Evolutionary conservation across 2,888 invertebrate species (phyloP), one percentile per base, ranked within the genome.

Genomic region (Drosophila villosipedis): DNA sequence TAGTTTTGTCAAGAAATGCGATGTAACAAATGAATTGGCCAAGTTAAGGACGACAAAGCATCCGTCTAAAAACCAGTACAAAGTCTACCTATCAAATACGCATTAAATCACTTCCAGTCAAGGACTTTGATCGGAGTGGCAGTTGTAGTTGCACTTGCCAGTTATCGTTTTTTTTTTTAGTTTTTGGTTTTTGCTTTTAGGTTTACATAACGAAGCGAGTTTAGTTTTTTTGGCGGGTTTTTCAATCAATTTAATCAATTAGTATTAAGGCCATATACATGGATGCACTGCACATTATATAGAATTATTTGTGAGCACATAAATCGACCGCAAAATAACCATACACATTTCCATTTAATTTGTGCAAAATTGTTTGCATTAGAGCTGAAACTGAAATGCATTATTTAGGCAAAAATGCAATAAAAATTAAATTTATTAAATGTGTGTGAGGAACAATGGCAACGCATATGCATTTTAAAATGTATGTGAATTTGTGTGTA

Each of bases 401-500:
- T 81, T 79, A 81, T 84, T 76, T 76, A 79, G 76, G 74, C 80
- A 80, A 76, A 82, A 84, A 87, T 74, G 68, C 76, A 80, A 82
- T 80, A 82, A 72, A 84, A 87, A 84, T 84, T 78, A 78, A 84
- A 84, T 78, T 16, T 25, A 78, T 84, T 73, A 72, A 84, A 76
- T 52, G 50, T n/a, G 53, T 41, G 37, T 31, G 30, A 33, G 28
- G 9, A 35, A 22, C 25, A 57, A 66, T 39, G 41, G 6, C n/a
- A 25, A 9, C 30, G 4, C 14, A 7, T 43, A 14, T 64, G 31
- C 25, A 31, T 25, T 41, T 39, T 25, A 19, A 37, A 37, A 61
- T 47, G 35, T 33, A 14, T 25, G 33, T 59, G 52, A 31, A 37
- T 41, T 12, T 35, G n/a, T 41, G 47, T 54, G 74, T 78, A 84